Percentiles rank a stretch among this genome's conserved stretches.
phyloP scores from a whole-genome alignment of 2,888 invertebrate genomes.

The Cephus runcator region DNA sequence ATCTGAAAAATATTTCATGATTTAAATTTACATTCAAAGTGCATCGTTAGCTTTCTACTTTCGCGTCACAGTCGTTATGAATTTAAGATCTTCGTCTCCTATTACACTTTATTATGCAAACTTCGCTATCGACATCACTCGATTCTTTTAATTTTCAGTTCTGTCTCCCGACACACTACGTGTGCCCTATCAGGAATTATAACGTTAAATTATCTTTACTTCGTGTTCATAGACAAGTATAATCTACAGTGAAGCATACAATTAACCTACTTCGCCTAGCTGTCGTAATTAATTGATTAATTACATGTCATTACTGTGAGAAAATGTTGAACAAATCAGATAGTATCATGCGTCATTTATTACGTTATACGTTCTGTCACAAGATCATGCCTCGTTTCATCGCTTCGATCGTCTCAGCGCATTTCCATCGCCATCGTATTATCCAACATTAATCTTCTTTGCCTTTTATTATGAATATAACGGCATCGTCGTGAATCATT shows the following conservation, averaged over 20 bases:
- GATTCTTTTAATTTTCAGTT: background rate
- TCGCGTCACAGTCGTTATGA: constrained; percentile 25
- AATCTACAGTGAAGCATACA: constrained; percentile 21
- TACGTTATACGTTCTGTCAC: background rate
- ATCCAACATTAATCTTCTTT: background rate
- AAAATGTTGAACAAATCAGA: background rate
- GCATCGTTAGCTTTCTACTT: constrained; percentile 40
- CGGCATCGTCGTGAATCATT: background rate
- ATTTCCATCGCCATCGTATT: background rate
- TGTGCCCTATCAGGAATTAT: background rate
- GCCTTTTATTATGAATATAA: background rate
- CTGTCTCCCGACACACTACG: background rate
- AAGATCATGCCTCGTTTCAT: background rate
- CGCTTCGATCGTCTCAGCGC: background rate
- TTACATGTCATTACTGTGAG: constrained; percentile 25
- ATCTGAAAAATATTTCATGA: background rate
- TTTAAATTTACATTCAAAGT: constrained; percentile 49
- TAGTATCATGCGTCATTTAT: background rate
- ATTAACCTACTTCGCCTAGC: constrained; percentile 37
- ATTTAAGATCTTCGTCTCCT: constrained; percentile 6
- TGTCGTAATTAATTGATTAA: constrained; percentile 42
- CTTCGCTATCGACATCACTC: background rate
- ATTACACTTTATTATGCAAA: background rate
- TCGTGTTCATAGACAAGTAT: background rate
- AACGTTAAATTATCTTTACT: background rate